phyloP scores from a whole-genome alignment of 2,797 vertebrate genomes.

The Poecilia picta region DNA sequence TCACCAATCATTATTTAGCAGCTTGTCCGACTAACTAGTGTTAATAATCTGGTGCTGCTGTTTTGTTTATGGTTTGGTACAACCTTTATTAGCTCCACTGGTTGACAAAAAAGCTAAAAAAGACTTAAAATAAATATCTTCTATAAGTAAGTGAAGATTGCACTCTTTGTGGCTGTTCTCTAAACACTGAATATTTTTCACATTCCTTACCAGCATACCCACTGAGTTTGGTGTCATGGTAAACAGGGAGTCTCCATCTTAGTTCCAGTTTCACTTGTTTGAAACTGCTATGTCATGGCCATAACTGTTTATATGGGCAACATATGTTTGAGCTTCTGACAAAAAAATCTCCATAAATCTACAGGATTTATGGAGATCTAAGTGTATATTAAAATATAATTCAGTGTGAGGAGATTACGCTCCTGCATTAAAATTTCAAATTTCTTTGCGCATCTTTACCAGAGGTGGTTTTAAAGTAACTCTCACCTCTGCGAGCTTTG shows the following conservation, averaged over 20 bases:
- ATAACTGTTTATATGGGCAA: neutral
- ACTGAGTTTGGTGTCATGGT: neutral
- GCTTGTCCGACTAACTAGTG: neutral
- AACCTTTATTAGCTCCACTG: neutral
- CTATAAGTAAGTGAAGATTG: neutral
- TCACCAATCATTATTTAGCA: neutral
- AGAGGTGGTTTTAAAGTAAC: neutral
- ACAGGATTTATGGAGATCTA: neutral
- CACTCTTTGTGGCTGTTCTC: neutral
- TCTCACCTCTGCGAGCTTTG: slow-evolving; percentile 68
- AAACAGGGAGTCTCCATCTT: neutral
- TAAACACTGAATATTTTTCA: neutral
- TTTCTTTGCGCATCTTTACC: neutral
- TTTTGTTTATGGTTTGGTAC: neutral
- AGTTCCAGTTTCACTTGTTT: neutral
- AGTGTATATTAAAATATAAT: neutral
- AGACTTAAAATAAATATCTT: neutral
- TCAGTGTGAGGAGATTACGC: neutral
- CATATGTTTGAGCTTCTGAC: neutral
- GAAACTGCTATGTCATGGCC: neutral
- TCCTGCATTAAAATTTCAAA: neutral
- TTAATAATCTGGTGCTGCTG: neutral
- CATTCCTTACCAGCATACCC: neutral
- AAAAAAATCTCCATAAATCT: neutral
- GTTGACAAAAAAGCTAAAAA: neutral